Conservation (phyloP, 2,888 invertebrate genomes). For the Lithophane leautieri region DNA sequence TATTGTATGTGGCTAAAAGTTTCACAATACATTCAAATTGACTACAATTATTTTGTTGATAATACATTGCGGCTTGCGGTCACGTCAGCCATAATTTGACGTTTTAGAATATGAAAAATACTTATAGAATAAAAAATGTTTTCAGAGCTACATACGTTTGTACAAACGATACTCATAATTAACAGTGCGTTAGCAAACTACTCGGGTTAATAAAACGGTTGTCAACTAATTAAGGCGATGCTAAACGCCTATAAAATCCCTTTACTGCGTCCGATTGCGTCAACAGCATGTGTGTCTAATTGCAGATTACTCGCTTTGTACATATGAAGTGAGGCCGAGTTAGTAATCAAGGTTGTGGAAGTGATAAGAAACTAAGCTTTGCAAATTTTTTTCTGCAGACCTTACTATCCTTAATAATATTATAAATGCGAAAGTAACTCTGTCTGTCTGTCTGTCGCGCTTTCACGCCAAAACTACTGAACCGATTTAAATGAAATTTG, state of each 20-base stretch:
- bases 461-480: no score
- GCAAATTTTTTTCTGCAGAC: neutral
- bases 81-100: constrained; percentile 36
- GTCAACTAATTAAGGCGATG: constrained; percentile 56
- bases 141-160: neutral
- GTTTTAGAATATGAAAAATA: constrained; percentile 32
- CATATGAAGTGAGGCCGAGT: neutral
- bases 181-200: constrained; percentile 31
- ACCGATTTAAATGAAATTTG: no score
- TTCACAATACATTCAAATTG: constrained; percentile 14
- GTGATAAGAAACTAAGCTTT: neutral
- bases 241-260: constrained; percentile 53
- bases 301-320: constrained; percentile 9
- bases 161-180: constrained; percentile 37
- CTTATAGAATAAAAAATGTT: neutral
- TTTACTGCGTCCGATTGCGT: constrained; percentile 51
- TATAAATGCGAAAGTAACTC: no score
- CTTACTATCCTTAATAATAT: no score
- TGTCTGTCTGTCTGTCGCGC: no score
- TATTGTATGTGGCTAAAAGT: neutral
- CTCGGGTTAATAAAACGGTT: constrained; percentile 36
- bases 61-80: constrained; percentile 39
- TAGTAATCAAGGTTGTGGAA: neutral
- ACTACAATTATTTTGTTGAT: constrained; percentile 42
- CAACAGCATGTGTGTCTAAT: constrained; percentile 20